Evolutionary conservation across 2,797 vertebrate genomes (phyloP).

Genomic region (Gymnocypris eckloni): DNA sequence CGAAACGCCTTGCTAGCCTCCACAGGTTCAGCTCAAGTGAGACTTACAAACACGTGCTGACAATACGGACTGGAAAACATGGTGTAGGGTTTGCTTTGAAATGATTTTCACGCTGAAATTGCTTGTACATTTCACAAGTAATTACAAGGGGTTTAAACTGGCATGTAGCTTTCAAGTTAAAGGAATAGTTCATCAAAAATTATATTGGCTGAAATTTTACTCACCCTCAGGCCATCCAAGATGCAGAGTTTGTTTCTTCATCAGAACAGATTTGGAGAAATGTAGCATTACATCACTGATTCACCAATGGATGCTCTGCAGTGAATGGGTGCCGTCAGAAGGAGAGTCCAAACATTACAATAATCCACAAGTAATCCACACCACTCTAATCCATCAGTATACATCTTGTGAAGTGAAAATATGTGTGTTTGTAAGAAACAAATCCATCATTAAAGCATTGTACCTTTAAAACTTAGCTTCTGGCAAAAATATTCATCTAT

Average conservation of each 20-base stretch:
- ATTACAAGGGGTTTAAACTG: not conserved
- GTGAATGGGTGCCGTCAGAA: not conserved
- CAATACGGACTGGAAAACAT: not conserved
- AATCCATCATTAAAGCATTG: not conserved
- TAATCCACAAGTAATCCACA: not conserved
- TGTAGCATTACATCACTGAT: not conserved
- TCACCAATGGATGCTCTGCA: not conserved
- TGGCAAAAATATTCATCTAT: not conserved
- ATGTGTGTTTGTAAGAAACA: not conserved
- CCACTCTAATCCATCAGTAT: not conserved
- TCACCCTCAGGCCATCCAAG: not conserved
- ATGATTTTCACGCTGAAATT: not conserved
- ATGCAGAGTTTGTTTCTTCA: not conserved
- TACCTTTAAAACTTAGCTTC: not conserved
- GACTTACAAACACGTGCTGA: slow-evolving; percentile 30
- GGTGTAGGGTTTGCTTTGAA: not conserved
- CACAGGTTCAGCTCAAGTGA: slow-evolving; percentile 48
- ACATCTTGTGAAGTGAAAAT: not conserved
- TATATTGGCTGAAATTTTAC: not conserved
- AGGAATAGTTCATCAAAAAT: not conserved
- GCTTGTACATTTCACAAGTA: not conserved
- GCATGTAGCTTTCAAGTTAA: not conserved
- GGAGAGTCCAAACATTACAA: not conserved
- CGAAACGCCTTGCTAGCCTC: slow-evolving; percentile 54
- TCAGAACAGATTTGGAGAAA: not conserved